A percentile compares a stretch with the other conserved stretches of the same genome.
These are phyloP conservation scores for Hippopotamus amphibius DNA, from an alignment of 2,113 vertebrate genomes.

Conservation along the genomic window DNA sequence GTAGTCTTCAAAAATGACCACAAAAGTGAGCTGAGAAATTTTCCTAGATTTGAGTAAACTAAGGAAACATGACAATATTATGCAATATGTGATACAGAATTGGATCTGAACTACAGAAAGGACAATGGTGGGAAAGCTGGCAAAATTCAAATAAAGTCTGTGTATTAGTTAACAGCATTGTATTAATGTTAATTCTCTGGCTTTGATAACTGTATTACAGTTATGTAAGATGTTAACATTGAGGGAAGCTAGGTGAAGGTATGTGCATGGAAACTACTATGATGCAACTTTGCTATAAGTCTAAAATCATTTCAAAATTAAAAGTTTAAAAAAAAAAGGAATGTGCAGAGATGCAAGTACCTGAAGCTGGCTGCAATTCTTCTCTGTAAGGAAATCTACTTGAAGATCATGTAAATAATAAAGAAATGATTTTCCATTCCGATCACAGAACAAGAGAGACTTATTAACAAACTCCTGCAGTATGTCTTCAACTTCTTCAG, in stretches of 20 bases:
- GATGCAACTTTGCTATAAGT: not conserved
- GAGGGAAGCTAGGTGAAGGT: not conserved
- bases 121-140: not conserved
- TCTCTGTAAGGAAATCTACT: slow-evolving; percentile 96
- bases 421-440: slow-evolving; percentile 91
- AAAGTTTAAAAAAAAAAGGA: slow-evolving; percentile 11
- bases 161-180: not conserved
- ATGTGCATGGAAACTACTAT: slow-evolving; percentile 9
- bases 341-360: slow-evolving; percentile 81
- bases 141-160: not conserved
- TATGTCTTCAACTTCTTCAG: slow-evolving; percentile 96
- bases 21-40: not conserved
- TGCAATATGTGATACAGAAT: not conserved
- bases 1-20: slow-evolving; percentile 5
- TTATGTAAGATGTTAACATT: not conserved
- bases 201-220: not conserved
- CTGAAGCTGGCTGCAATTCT: slow-evolving; percentile 92
- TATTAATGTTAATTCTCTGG: not conserved
- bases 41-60: slow-evolving; percentile 24
- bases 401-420: slow-evolving; percentile 99
- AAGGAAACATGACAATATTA: not conserved
- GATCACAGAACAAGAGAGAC: slow-evolving; percentile 95
- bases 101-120: slow-evolving; percentile 19
- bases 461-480: slow-evolving; percentile 97
- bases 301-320: slow-evolving; percentile 33